phyloP scores from a whole-genome alignment of 2,113 vertebrate species.

The Melospiza melodia region DNA sequence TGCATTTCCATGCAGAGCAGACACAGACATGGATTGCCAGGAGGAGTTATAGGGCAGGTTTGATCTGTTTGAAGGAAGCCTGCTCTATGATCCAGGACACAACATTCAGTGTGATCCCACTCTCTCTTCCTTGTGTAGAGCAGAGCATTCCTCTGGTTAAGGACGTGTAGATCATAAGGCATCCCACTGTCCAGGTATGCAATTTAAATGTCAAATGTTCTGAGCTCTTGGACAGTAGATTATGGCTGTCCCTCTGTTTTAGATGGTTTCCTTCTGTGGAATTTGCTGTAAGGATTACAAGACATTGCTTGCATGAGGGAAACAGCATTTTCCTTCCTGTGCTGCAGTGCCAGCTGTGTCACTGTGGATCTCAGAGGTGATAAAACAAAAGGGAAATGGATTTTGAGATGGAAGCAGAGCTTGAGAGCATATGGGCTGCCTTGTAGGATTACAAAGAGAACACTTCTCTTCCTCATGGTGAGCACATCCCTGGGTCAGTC shows the following conservation, averaged over 20 bases:
- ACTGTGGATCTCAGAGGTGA: not conserved
- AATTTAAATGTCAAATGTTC: not conserved
- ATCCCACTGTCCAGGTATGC: not conserved
- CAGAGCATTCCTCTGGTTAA: not conserved
- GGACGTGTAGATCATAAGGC: not conserved
- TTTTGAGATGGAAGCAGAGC: constrained; percentile 41
- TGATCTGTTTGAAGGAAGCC: not conserved
- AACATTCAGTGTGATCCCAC: fast-evolving
- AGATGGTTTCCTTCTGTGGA: not conserved
- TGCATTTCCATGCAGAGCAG: not conserved
- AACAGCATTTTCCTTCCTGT: not conserved
- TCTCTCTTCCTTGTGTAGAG: not conserved
- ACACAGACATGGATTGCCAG: not conserved
- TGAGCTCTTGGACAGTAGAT: not conserved
- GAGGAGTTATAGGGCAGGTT: not conserved
- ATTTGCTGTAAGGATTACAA: constrained; percentile 23
- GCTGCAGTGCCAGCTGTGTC: constrained; percentile 21
- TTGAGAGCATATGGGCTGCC: not conserved
- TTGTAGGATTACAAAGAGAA: not conserved
- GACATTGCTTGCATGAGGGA: not conserved
- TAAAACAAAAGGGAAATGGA: constrained; percentile 15
- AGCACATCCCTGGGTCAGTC: not conserved
- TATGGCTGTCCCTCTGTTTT: not conserved
- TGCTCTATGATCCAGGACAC: not conserved
- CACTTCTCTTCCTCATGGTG: not conserved